Evolutionary conservation across 2,888 invertebrate species (phyloP).

Genomic region (Nesidiocoris tenuis): DNA sequence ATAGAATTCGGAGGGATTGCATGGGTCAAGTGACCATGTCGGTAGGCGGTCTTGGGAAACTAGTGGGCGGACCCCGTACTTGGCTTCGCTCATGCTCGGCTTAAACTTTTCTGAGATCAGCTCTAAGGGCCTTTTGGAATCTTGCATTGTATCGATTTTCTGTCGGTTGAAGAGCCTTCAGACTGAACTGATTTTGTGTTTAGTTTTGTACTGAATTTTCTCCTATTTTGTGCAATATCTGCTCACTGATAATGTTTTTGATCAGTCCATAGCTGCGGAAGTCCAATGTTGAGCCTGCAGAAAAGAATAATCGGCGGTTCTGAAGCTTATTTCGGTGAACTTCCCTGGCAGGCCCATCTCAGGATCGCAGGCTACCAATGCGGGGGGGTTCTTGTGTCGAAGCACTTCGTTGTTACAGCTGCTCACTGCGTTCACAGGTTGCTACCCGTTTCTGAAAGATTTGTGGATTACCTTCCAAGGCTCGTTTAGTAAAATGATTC

Average conservation of each 20-base stretch:
- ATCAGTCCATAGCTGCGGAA: constrained; percentile 62
- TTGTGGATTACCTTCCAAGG: background rate
- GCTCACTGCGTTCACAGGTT: constrained; percentile 73
- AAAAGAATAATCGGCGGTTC: constrained; percentile 80
- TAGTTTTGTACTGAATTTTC: too few species aligned
- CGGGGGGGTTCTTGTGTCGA: constrained; percentile 75
- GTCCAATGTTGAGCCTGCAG: constrained; percentile 63
- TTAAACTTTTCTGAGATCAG: too few species aligned
- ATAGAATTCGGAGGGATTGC: too few species aligned
- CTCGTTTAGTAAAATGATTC: background rate
- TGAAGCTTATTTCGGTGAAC: constrained; percentile 73
- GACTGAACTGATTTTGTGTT: too few species aligned
- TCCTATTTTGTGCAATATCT: too few species aligned
- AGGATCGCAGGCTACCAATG: constrained; percentile 80
- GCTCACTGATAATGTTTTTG: background rate
- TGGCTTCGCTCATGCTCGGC: too few species aligned
- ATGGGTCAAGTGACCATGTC: too few species aligned
- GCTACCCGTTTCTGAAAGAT: background rate
- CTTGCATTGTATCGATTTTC: too few species aligned
- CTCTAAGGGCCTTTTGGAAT: too few species aligned
- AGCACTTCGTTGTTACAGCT: constrained; percentile 73
- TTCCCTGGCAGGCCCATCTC: constrained; percentile 84
- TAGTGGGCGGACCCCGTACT: too few species aligned
- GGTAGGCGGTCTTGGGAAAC: too few species aligned
- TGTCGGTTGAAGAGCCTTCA: too few species aligned